Conservation (phyloP, 2,113 vertebrate genomes). For the Gambusia holbrooki region DNA sequence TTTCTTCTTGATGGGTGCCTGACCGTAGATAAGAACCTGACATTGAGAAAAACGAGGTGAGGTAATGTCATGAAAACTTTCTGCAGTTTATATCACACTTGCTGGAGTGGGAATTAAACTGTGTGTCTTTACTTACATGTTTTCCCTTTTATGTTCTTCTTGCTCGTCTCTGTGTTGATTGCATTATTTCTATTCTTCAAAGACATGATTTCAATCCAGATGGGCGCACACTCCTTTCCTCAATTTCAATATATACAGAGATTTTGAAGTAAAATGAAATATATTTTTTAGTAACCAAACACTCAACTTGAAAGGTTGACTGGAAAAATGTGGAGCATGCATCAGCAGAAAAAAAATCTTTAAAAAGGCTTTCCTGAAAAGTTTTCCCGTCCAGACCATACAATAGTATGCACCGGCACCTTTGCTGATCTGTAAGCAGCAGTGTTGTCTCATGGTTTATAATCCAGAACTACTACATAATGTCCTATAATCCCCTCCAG, state of each 20-base stretch:
- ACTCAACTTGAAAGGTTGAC: neutral
- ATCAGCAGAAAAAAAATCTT: neutral
- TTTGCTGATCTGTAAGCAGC: neutral
- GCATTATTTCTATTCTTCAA: slow-evolving; percentile 41
- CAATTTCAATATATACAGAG: neutral
- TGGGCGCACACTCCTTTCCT: neutral
- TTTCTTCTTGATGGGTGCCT: slow-evolving; percentile 9
- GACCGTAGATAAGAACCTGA: slow-evolving; percentile 58
- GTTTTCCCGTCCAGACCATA: slow-evolving; percentile 15
- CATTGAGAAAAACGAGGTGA: neutral
- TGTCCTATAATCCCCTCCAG: slow-evolving; percentile 42
- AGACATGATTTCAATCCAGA: slow-evolving; percentile 53
- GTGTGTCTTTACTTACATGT: slow-evolving; percentile 58
- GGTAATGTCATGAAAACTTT: neutral
- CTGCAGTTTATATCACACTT: neutral
- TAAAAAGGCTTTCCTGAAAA: neutral
- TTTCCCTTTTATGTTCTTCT: slow-evolving; percentile 59
- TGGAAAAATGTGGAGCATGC: neutral
- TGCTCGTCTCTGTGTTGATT: slow-evolving; percentile 47
- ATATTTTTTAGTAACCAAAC: slow-evolving; percentile 1
- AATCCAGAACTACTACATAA: slow-evolving; percentile 50
- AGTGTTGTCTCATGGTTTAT: slow-evolving; percentile 31
- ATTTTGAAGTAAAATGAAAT: slow-evolving; percentile 4
- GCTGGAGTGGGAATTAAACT: neutral
- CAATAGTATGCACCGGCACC: neutral